Evolutionary conservation across 30 jellyfish, hydroid and myxozoan species (phyloP).

Genomic region (Cassiopea andromeda): DNA sequence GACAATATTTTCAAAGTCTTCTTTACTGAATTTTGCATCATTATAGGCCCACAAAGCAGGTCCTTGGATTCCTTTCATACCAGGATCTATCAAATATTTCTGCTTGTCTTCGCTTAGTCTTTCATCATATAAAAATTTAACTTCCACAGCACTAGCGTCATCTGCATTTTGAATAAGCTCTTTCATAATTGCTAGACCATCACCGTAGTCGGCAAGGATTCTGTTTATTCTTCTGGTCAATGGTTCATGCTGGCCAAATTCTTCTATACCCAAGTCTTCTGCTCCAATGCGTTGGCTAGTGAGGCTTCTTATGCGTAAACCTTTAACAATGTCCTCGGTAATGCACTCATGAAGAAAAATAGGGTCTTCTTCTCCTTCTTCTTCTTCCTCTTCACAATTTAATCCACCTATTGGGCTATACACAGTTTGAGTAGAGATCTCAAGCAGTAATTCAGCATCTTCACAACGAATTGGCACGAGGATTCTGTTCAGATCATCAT

Average conservation of each 20-base stretch:
- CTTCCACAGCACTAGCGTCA: constrained; percentile 84
- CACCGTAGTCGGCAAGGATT: constrained; percentile 72
- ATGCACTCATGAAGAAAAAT: constrained; percentile 53
- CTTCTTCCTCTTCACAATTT: not conserved
- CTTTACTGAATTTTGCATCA: constrained; percentile 59
- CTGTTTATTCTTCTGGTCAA: constrained; percentile 76
- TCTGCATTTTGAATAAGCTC: constrained; percentile 94
- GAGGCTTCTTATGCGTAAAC: constrained; percentile 52
- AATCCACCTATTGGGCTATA: constrained; percentile 17
- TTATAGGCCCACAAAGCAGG: constrained; percentile 90
- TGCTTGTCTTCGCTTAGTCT: constrained; percentile 46
- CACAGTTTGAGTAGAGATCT: constrained; percentile 14
- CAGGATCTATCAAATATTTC: constrained; percentile 43
- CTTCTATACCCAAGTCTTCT: constrained; percentile 50
- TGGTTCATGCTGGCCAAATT: constrained; percentile 87
- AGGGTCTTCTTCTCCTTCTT: constrained; percentile 11
- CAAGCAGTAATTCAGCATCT: not conserved
- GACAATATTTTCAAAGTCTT: constrained; percentile 81
- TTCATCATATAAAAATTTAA: constrained; percentile 70
- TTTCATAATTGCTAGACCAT: constrained; percentile 82
- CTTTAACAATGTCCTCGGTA: constrained; percentile 33
- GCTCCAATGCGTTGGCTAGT: constrained; percentile 57
- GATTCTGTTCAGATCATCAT: not conserved
- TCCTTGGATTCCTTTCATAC: constrained; percentile 83
- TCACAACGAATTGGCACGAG: constrained; percentile 41